A percentile compares a stretch with the other conserved stretches of the same genome.
Evolutionary conservation across 2,888 invertebrate genomes (phyloP).

Genomic region (Cephalotes varians): DNA sequence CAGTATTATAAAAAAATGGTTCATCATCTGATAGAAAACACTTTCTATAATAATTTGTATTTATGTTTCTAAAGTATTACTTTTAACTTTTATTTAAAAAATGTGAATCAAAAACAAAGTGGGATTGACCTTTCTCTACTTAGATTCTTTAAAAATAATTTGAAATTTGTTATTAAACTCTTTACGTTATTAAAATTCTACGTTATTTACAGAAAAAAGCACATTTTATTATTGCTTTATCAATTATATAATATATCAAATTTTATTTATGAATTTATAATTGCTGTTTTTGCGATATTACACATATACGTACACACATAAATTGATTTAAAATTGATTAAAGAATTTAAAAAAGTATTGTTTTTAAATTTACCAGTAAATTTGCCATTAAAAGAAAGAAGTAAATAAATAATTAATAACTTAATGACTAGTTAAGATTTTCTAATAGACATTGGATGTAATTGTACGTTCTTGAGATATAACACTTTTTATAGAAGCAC

Average conservation of each 20-base stretch:
- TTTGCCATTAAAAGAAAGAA: neutral
- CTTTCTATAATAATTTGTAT: too few species aligned
- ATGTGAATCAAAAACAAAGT: too few species aligned
- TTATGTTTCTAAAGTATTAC: too few species aligned
- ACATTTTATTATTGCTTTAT: neutral
- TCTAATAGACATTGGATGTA: neutral
- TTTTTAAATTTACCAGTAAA: neutral
- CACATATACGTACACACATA: neutral
- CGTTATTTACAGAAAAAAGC: neutral
- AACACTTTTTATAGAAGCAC: neutral
- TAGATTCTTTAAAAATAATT: neutral
- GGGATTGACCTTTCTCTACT: too few species aligned
- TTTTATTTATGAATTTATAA: neutral
- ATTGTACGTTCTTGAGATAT: neutral
- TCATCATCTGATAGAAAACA: too few species aligned
- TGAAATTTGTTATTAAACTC: constrained; percentile 1
- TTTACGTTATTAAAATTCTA: neutral
- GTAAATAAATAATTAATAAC: neutral
- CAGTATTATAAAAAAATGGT: too few species aligned
- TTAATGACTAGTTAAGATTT: neutral
- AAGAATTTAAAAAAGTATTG: neutral
- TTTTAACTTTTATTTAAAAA: too few species aligned
- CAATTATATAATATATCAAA: neutral
- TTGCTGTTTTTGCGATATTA: neutral
- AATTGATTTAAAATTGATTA: neutral